phyloP scores from a whole-genome alignment of 2,113 vertebrate genomes.

The Fukomys damarensis region DNA sequence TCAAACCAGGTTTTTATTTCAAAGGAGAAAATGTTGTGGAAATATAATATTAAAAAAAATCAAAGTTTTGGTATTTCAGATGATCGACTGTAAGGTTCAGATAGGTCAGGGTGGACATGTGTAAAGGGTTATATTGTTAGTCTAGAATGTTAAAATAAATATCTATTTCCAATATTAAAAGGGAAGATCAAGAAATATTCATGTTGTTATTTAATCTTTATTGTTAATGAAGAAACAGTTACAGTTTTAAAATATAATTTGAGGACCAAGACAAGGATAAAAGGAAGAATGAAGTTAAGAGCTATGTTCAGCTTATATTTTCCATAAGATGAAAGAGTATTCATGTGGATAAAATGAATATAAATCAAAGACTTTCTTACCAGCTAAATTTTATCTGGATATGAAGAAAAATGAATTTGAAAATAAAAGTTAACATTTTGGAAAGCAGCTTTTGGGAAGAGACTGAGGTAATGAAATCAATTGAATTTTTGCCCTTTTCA shows the following conservation, averaged over 20 bases:
- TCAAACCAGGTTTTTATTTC: background rate
- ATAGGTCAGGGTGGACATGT: background rate
- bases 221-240: constrained; percentile 5
- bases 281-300: background rate
- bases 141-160: background rate
- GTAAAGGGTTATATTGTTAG: background rate
- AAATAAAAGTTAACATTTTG: constrained; percentile 16
- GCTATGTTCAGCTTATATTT: background rate
- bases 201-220: background rate
- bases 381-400: constrained; percentile 20
- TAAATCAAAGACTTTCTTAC: constrained; percentile 10
- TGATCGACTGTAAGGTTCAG: background rate
- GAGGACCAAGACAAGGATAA: background rate
- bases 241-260: constrained; percentile 10
- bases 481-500: background rate
- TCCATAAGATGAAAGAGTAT: background rate
- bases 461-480: background rate
- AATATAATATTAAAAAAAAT: background rate
- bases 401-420: constrained; percentile 52
- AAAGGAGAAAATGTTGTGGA: background rate
- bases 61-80: background rate
- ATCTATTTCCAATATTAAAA: constrained; percentile 2
- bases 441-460: background rate
- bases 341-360: background rate
- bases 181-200: background rate